A percentile compares a stretch with the other conserved stretches of the same genome.
These are phyloP conservation scores for Suillia variegata DNA, from an alignment of 2,888 invertebrate genomes.

Conservation along the genomic window DNA sequence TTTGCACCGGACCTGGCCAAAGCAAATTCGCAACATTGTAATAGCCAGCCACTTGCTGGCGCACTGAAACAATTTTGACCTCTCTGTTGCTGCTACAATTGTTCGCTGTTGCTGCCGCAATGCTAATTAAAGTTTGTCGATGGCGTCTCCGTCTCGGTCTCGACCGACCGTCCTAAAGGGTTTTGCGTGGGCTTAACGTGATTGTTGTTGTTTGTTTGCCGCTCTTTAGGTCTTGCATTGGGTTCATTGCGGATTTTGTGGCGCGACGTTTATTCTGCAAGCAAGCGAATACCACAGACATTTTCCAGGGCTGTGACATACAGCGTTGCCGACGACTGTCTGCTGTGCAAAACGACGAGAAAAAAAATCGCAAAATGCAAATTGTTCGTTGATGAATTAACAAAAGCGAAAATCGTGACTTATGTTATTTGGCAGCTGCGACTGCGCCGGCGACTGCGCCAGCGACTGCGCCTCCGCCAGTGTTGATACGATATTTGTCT, in stretches of 20 bases:
- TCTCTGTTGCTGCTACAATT: background rate
- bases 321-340: background rate
- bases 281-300: no score
- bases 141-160: background rate
- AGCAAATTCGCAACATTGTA: no score
- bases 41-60: no score
- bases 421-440: conserved; percentile 54
- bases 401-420: conserved; percentile 54
- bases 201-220: no score
- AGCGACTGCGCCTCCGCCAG: conserved; percentile 15
- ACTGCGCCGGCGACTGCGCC: no score
- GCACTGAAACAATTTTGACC: background rate
- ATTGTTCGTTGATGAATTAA: conserved; percentile 54
- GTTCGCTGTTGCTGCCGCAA: background rate
- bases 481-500: background rate
- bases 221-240: no score
- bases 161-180: background rate
- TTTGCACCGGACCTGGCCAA: no score
- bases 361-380: conserved; percentile 38
- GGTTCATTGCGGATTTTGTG: no score
- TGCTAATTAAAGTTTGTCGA: background rate
- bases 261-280: background rate
- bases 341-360: background rate
- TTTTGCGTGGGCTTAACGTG: background rate
- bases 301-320: background rate